These are phyloP conservation scores for Cataglyphis cursor DNA, from an alignment of 2,888 invertebrate species.

Conservation along the genomic window DNA sequence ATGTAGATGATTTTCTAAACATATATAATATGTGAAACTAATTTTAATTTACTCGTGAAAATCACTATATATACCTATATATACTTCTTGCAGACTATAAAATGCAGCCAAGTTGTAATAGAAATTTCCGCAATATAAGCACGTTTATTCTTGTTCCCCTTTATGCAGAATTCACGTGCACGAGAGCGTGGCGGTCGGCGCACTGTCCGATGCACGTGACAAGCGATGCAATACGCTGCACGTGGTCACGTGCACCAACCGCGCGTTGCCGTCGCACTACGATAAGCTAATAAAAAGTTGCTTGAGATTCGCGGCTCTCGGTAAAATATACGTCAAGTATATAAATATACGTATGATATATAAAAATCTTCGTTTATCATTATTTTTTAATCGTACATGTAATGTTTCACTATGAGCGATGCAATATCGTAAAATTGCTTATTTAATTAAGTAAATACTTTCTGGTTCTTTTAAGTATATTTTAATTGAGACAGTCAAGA, in stretches of 20 bases:
- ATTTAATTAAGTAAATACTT: not conserved
- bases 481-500: not conserved
- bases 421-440: not conserved
- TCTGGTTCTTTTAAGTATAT: not conserved
- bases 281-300: slow-evolving; percentile 36
- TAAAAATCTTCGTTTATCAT: slow-evolving; percentile 14
- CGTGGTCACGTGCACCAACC: slow-evolving; percentile 81
- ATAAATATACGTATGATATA: slow-evolving; percentile 46
- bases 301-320: slow-evolving; percentile 34
- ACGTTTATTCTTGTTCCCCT: slow-evolving; percentile 43
- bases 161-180: slow-evolving; percentile 82
- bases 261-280: slow-evolving; percentile 59
- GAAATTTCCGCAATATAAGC: slow-evolving; percentile 33
- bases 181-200: slow-evolving; percentile 80
- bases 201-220: slow-evolving; percentile 83
- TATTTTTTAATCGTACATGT: slow-evolving; percentile 1
- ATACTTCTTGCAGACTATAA: not conserved
- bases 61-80: not conserved
- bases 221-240: slow-evolving; percentile 70
- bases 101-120: not conserved
- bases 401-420: not conserved
- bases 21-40: not conserved
- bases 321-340: slow-evolving; percentile 59
- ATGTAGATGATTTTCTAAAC: not conserved
- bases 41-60: not conserved